Conservation (phyloP, 2,113 vertebrate genomes). For the Lepisosteus oculatus region DNA sequence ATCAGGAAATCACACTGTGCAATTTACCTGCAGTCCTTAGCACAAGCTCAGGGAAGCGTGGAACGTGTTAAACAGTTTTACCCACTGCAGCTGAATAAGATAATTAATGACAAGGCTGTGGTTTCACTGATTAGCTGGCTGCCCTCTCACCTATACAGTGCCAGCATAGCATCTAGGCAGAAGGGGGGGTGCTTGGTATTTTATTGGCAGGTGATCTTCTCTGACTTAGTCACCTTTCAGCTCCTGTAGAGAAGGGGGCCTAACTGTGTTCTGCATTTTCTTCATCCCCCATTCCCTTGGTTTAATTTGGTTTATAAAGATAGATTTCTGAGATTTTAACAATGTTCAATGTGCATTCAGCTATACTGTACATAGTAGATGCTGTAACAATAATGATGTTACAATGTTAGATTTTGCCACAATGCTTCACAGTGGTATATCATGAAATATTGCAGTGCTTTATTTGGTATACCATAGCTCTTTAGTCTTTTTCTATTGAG, state of each 20-base stretch:
- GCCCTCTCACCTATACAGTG: slow-evolving; percentile 40
- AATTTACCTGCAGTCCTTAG: slow-evolving; percentile 20
- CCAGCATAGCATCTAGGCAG: slow-evolving; percentile 19
- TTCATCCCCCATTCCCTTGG: background rate
- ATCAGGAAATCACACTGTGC: slow-evolving; percentile 17
- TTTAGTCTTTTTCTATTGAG: too few species aligned
- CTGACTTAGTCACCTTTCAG: slow-evolving; percentile 35
- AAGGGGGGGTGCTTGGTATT: too few species aligned
- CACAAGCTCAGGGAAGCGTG: background rate
- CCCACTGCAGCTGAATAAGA: slow-evolving; percentile 23
- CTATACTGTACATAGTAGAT: too few species aligned
- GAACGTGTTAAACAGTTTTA: background rate
- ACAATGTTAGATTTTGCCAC: too few species aligned
- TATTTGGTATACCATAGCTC: too few species aligned
- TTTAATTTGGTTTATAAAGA: too few species aligned
- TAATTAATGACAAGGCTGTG: slow-evolving; percentile 46
- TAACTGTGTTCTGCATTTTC: background rate
- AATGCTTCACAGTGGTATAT: too few species aligned
- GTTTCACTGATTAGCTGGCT: slow-evolving; percentile 27
- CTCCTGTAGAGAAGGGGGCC: background rate
- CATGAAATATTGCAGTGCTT: too few species aligned
- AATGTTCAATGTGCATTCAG: too few species aligned
- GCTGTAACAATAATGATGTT: too few species aligned
- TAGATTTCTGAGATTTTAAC: too few species aligned
- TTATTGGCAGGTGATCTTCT: background rate